Percentiles rank a stretch among this genome's conserved stretches.
phyloP scores from a whole-genome alignment of 1,140 invertebrate genomes.

The Leptinotarsa texana region DNA sequence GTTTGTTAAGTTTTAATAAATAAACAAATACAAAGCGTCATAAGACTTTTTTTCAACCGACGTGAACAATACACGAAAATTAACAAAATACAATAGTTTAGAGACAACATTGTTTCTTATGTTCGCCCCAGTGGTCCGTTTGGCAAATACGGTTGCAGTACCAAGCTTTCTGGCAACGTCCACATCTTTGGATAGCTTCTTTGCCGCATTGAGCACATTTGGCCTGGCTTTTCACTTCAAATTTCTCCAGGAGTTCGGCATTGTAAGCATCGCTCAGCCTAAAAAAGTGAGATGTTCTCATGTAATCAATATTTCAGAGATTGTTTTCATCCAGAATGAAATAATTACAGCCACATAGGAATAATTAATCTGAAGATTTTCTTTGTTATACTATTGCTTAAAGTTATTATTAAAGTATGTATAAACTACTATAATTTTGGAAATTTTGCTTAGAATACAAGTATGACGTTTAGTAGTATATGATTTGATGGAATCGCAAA shows the following conservation, averaged over 20 bases:
- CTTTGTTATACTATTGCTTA: no score
- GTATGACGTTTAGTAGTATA: no score
- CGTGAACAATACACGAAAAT: neutral
- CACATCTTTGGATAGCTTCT: slow-evolving; percentile 61
- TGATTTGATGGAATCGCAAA: no score
- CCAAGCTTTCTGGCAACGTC: slow-evolving; percentile 62
- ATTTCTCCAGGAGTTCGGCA: slow-evolving; percentile 59
- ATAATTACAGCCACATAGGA: no score
- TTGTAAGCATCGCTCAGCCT: slow-evolving; percentile 60
- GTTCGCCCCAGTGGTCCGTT: slow-evolving; percentile 62
- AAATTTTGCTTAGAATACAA: no score
- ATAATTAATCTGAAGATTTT: no score
- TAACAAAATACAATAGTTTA: neutral
- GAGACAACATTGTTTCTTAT: slow-evolving; percentile 58
- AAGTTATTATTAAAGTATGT: no score
- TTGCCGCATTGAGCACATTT: slow-evolving; percentile 61
- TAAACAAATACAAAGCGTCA: neutral
- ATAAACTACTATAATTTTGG: no score
- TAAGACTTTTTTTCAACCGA: no score
- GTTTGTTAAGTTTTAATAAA: slow-evolving; percentile 37
- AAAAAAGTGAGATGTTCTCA: slow-evolving; percentile 39
- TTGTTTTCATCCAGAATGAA: no score
- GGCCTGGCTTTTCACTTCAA: slow-evolving; percentile 58
- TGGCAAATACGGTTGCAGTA: slow-evolving; percentile 65
- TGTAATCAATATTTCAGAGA: no score